Evolutionary conservation across 2,797 vertebrate species (phyloP), one percentile per base, ranked within the genome.

Genomic region (Acrocephalus scirpaceus): DNA sequence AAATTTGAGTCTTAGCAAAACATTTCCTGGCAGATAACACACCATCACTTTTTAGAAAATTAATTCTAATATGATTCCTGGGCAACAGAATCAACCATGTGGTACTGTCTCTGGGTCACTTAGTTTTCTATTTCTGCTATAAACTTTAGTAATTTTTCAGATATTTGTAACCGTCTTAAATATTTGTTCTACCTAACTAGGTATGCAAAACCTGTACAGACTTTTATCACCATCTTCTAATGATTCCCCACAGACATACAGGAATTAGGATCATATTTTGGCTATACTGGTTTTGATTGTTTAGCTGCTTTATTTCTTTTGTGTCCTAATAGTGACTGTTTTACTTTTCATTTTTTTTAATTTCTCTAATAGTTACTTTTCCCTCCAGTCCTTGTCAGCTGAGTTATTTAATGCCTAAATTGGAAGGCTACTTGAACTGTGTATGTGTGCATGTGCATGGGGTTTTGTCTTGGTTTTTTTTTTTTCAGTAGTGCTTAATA

Each of bases 381-480:
- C 7, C 10, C 13, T 78, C 2, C 7, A 40, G 21, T 57, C 38
- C 21, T 61, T 66, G 18, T 61, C 15, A 36, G 7, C 19, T 17
- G 32, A 70, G 10, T 64, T 50, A 47, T 15, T 53, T 54, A 69
- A 48, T 62, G 11, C 29, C 22, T 70, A 26, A 47, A 20, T 25
- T 66, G 16, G 15, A 66, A 54, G 22, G 3, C 5, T 72, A 29
- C 14, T 51, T 40, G 10, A 36, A 18, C 4, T 47, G 6, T 19
- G 8, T 25, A 5, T 45, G 7, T 17, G 4, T 16, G 9, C 18
- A 11, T 8, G 12, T 9, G 2, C 1, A 5, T 7, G 8, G 56
- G 17, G 5, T 6, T 45, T 61, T 70, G 19, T 69, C 7, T 45
- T 45, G 16, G 18, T 19, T 25, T 18, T 76, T 25, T n/a, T 42